Conservation (phyloP, 2,888 invertebrate genomes). For the Rhopalosiphum nymphaeae region DNA sequence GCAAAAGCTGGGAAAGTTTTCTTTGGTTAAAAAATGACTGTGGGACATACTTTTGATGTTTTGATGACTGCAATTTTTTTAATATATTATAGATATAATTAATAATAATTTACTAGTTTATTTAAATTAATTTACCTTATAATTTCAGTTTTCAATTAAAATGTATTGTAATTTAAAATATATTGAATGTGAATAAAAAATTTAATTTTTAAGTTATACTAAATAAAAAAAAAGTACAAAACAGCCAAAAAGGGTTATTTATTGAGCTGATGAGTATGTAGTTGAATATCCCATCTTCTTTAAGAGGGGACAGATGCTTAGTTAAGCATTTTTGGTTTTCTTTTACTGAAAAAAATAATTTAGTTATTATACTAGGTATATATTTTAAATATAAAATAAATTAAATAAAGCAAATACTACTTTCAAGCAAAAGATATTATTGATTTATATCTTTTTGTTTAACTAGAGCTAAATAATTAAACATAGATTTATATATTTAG, state of each 20-base stretch:
- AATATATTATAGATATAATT: background rate
- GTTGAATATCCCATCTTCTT: constrained; percentile 54
- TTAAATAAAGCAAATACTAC: background rate
- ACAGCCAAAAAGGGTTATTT: constrained; percentile 33
- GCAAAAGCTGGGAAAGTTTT: constrained; percentile 60
- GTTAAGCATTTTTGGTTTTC: constrained; percentile 40
- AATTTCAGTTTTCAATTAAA: constrained; percentile 34
- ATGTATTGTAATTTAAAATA: constrained; percentile 27
- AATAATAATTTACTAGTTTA: background rate
- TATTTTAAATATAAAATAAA: background rate
- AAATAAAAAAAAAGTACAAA: constrained; percentile 52
- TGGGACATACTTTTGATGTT: constrained; percentile 57
- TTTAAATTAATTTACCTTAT: constrained; percentile 24
- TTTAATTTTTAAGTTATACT: background rate
- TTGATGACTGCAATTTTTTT: constrained; percentile 22
- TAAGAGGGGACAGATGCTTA: constrained; percentile 46
- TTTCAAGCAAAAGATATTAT: background rate
- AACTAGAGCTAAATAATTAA: background rate
- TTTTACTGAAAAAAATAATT: constrained; percentile 48
- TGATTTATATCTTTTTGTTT: background rate
- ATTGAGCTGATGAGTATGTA: constrained; percentile 47
- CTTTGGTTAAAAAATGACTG: constrained; percentile 63
- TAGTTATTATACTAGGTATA: background rate
- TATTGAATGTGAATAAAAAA: constrained; percentile 25
- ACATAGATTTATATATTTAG: background rate